Conservation (phyloP, 2,113 vertebrate genomes). For the Myiopsitta monachus region DNA sequence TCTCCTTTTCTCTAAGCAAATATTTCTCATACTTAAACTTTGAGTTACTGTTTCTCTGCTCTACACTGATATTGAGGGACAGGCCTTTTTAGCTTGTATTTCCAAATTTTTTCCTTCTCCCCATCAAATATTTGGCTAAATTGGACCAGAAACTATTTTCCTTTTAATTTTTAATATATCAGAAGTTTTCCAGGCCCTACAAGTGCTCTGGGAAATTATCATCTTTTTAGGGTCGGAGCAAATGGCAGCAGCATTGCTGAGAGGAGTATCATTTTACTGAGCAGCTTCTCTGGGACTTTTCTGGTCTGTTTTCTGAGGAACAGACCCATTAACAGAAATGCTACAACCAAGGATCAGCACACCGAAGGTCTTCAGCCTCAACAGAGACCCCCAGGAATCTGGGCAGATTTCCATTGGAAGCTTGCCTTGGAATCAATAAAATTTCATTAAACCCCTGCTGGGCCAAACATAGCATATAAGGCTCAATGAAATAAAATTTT, state of each 20-base stretch:
- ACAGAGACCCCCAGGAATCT: slow-evolving; percentile 55
- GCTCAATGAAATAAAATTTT: not conserved
- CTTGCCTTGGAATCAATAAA: slow-evolving; percentile 54
- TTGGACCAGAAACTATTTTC: not conserved
- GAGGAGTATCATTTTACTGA: not conserved
- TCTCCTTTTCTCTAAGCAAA: not conserved
- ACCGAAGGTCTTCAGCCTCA: slow-evolving; percentile 22
- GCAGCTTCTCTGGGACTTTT: slow-evolving; percentile 4
- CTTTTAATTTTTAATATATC: not conserved
- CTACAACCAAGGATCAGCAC: slow-evolving; percentile 16
- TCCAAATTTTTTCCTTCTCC: not conserved
- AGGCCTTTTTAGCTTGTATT: not conserved
- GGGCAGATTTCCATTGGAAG: slow-evolving; percentile 43
- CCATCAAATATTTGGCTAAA: not conserved
- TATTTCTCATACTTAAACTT: not conserved
- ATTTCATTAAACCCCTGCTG: slow-evolving; percentile 39
- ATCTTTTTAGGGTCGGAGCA: not conserved
- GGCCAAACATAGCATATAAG: slow-evolving; percentile 25
- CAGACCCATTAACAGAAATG: not conserved
- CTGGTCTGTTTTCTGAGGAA: not conserved
- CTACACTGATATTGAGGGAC: not conserved
- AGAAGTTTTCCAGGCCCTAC: not conserved
- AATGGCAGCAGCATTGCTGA: not conserved
- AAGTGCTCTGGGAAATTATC: not conserved
- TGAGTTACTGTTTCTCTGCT: not conserved